Evolutionary conservation across 2,797 vertebrate genomes (phyloP).

Genomic region (Acropternis orthonyx): DNA sequence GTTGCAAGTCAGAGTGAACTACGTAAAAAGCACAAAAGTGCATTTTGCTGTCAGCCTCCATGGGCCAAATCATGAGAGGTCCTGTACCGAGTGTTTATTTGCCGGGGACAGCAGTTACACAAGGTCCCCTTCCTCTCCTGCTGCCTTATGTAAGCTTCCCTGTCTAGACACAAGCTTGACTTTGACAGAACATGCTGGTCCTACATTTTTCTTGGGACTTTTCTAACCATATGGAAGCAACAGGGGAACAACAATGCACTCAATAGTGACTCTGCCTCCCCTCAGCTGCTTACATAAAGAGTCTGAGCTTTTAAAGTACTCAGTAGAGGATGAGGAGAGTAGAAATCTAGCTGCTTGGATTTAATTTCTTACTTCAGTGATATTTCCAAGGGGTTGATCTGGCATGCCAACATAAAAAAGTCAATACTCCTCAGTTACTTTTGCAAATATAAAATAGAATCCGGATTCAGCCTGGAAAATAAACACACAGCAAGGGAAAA

Average conservation of each 20-base stretch:
- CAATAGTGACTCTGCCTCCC: background rate
- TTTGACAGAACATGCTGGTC: constrained; percentile 53
- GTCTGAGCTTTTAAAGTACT: constrained; percentile 1
- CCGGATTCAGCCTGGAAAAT: constrained; percentile 1
- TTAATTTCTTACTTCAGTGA: constrained; percentile 43
- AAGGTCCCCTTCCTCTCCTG: constrained; percentile 48
- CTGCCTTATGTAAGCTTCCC: constrained; percentile 50
- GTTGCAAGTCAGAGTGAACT: background rate
- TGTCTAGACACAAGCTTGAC: constrained; percentile 54
- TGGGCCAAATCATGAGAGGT: background rate
- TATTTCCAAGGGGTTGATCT: constrained; percentile 24
- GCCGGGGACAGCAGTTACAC: constrained; percentile 52
- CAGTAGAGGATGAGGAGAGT: background rate
- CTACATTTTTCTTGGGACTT: constrained; percentile 37
- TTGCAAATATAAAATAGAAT: constrained; percentile 34
- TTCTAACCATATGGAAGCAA: constrained; percentile 47
- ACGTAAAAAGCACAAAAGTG: background rate
- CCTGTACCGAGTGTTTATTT: background rate
- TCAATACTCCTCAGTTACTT: constrained; percentile 30
- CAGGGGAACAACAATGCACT: constrained; percentile 20
- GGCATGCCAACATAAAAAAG: constrained; percentile 5
- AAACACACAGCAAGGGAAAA: background rate
- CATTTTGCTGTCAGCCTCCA: background rate
- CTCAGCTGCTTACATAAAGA: constrained; percentile 18
- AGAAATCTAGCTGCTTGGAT: constrained; percentile 23